These are phyloP conservation scores for Parambassis ranga DNA, from an alignment of 2,797 vertebrate species.

Conservation along the genomic window DNA sequence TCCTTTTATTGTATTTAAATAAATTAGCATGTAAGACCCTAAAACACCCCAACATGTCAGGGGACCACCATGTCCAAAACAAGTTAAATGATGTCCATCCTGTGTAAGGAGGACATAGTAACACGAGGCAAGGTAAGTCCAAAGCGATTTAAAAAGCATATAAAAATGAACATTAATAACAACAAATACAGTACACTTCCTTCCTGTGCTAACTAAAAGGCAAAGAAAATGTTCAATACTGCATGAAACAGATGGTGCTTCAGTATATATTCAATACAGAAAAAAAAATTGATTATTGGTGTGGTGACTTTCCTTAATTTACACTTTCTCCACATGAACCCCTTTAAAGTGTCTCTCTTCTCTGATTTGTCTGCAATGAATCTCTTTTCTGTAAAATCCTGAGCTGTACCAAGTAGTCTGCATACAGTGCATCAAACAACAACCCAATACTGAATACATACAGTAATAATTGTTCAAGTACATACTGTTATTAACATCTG, in stretches of 20 bases:
- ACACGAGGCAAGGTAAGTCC: constrained; percentile 33
- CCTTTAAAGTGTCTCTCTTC: neutral
- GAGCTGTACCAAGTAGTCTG: constrained; percentile 63
- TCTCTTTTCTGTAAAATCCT: constrained; percentile 48
- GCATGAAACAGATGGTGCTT: constrained; percentile 44
- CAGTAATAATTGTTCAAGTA: constrained; percentile 34
- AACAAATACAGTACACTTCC: constrained; percentile 33
- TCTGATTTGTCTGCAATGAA: constrained; percentile 31
- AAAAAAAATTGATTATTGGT: constrained; percentile 18
- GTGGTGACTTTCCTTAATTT: constrained; percentile 11
- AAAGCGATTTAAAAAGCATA: constrained; percentile 38
- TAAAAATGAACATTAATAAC: constrained; percentile 20
- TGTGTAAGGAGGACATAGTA: constrained; percentile 17
- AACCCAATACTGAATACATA: constrained; percentile 37
- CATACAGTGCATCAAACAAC: constrained; percentile 61
- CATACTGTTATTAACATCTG: constrained; percentile 4
- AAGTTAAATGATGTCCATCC: constrained; percentile 14
- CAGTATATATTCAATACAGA: constrained; percentile 10
- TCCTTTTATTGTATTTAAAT: constrained; percentile 62
- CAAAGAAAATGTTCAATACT: constrained; percentile 61
- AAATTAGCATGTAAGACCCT: constrained; percentile 45
- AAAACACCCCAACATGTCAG: constrained; percentile 9
- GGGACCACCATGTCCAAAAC: neutral
- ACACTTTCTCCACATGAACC: neutral
- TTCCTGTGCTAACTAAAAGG: constrained; percentile 37